Conservation (phyloP, 1,140 invertebrate genomes). For the Danaus melanippus region DNA sequence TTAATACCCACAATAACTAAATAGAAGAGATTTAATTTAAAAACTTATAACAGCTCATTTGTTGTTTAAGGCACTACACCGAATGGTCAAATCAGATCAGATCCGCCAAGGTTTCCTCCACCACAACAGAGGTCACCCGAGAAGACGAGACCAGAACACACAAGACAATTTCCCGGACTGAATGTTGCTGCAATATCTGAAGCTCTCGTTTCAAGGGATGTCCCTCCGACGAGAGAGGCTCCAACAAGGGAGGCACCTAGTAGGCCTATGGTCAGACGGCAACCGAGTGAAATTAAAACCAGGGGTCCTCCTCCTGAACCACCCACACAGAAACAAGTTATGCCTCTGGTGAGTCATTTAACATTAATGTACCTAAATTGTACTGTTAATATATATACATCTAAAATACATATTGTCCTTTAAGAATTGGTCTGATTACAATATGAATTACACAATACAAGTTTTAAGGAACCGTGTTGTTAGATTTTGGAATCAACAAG, state of each 20-base stretch:
- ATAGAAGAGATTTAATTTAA: too few species aligned
- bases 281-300: slow-evolving; percentile 47
- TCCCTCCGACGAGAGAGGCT: slow-evolving; percentile 20
- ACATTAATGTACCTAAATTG: neutral
- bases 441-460: too few species aligned
- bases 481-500: too few species aligned
- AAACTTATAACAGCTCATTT: neutral
- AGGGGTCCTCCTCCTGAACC: slow-evolving; percentile 64
- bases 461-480: too few species aligned
- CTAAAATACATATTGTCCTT: too few species aligned
- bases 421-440: too few species aligned
- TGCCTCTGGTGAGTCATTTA: slow-evolving; percentile 58
- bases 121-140: slow-evolving; percentile 45
- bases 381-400: too few species aligned
- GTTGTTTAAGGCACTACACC: slow-evolving; percentile 38
- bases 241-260: slow-evolving; percentile 30
- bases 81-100: slow-evolving; percentile 51
- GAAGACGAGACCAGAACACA: slow-evolving; percentile 29
- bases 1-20: too few species aligned
- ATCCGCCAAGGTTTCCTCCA: slow-evolving; percentile 44
- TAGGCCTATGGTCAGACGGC: slow-evolving; percentile 40
- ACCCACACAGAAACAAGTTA: slow-evolving; percentile 48
- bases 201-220: slow-evolving; percentile 39
- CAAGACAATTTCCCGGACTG: slow-evolving; percentile 31
- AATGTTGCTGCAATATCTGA: slow-evolving; percentile 53